These are phyloP conservation scores for Aldrovandia affinis DNA, from an alignment of 2,797 vertebrate species.

Conservation along the genomic window DNA sequence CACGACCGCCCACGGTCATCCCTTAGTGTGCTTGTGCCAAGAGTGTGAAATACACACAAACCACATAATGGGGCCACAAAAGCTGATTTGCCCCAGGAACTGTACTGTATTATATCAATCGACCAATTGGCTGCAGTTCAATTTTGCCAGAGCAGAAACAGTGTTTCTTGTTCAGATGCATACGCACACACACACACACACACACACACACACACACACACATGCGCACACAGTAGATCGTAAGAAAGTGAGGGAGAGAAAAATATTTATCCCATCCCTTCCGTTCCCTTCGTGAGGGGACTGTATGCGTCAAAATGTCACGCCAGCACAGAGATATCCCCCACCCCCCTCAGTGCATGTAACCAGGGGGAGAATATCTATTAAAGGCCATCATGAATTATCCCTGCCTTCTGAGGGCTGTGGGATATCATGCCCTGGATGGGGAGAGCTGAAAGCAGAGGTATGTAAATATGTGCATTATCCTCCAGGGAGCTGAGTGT, in stretches of 20 bases:
- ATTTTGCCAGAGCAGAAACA: not conserved
- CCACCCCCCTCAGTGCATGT: not conserved
- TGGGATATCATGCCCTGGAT: not conserved
- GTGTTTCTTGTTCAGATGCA: not conserved
- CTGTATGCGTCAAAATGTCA: not conserved
- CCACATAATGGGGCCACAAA: too few species aligned
- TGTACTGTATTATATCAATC: not conserved
- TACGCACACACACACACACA: slow-evolving; percentile 13
- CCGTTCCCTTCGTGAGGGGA: not conserved
- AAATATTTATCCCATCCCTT: not conserved
- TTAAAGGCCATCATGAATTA: slow-evolving; percentile 1
- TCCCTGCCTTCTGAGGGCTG: not conserved
- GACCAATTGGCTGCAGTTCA: not conserved
- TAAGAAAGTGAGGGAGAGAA: not conserved
- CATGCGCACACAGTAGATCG: slow-evolving; percentile 5
- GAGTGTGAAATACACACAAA: not conserved
- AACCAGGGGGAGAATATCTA: not conserved
- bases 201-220: slow-evolving; percentile 12
- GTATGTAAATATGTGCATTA: not conserved
- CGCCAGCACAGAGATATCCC: not conserved
- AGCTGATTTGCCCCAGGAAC: not conserved
- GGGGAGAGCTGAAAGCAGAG: not conserved
- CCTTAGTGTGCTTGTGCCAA: not conserved
- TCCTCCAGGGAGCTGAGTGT: not conserved
- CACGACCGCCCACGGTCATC: too few species aligned